Conservation (phyloP, 2,888 invertebrate genomes). For the Standfussiana lucernea region DNA sequence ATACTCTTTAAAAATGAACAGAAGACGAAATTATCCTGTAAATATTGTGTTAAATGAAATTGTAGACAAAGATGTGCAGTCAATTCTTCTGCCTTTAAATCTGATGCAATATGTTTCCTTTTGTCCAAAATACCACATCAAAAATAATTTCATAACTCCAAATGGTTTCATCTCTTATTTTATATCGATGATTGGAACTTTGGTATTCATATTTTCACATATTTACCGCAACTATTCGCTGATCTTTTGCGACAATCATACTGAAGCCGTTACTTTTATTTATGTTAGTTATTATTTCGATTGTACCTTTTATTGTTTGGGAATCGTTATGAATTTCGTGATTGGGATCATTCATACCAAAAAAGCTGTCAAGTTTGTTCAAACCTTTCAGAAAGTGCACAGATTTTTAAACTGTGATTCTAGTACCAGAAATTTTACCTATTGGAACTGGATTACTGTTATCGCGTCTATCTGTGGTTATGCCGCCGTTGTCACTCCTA, state of each 20-base stretch:
- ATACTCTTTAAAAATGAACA: not conserved
- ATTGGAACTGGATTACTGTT: slow-evolving; percentile 19
- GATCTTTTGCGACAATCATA: no score
- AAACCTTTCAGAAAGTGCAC: slow-evolving; percentile 37
- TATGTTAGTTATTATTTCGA: not conserved
- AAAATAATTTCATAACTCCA: slow-evolving; percentile 49
- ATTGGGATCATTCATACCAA: slow-evolving; percentile 7
- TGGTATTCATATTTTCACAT: not conserved
- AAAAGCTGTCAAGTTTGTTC: slow-evolving; percentile 34
- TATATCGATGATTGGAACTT: slow-evolving; percentile 9
- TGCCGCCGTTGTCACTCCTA: not conserved
- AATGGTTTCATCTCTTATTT: slow-evolving; percentile 14
- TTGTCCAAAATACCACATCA: slow-evolving; percentile 53
- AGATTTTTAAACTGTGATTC: slow-evolving; percentile 18
- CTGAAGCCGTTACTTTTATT: not conserved
- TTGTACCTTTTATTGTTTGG: slow-evolving; percentile 1
- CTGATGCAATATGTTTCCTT: slow-evolving; percentile 47
- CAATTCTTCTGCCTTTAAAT: slow-evolving; percentile 55
- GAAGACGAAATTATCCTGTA: not conserved
- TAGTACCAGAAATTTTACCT: not conserved
- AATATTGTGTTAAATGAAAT: slow-evolving; percentile 28
- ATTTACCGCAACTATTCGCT: not conserved
- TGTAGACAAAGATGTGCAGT: slow-evolving; percentile 55
- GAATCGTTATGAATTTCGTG: slow-evolving; percentile 25
- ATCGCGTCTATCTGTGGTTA: not conserved